Evolutionary conservation across 2,888 invertebrate genomes (phyloP).

Genomic region (Diachrysia chrysitis): DNA sequence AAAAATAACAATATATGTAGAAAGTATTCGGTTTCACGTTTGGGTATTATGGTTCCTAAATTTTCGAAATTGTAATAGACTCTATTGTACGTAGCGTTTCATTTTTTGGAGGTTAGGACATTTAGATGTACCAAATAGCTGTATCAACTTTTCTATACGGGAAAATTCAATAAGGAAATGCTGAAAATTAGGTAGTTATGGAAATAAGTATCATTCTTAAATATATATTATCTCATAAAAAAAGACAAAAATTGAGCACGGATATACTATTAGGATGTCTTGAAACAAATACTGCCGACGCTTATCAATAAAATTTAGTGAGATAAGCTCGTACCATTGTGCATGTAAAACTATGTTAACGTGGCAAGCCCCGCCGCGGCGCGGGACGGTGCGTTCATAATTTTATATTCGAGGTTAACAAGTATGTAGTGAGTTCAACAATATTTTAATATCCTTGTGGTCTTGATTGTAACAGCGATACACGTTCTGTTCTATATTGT

Average conservation of each 20-base stretch:
- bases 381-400: constrained; percentile 71
- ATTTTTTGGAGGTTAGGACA: constrained; percentile 86
- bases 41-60: constrained; percentile 90
- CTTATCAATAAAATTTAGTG: constrained; percentile 79
- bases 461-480: constrained; percentile 88
- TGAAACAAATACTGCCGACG: constrained; percentile 85
- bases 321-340: constrained; percentile 72
- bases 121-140: constrained; percentile 88
- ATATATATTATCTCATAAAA: constrained; percentile 75
- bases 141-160: constrained; percentile 88
- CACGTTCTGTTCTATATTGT: constrained; percentile 80
- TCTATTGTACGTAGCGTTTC: constrained; percentile 88
- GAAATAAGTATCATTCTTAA: constrained; percentile 85
- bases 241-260: constrained; percentile 85
- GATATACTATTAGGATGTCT: constrained; percentile 86
- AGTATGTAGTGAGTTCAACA: constrained; percentile 73
- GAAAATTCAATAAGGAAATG: constrained; percentile 83
- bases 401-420: constrained; percentile 78
- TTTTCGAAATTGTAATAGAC: constrained; percentile 89
- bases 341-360: constrained; percentile 60
- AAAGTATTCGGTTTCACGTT: constrained; percentile 87
- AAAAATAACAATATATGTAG: constrained; percentile 82
- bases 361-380: constrained; percentile 47
- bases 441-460: constrained; percentile 88
- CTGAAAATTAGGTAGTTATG: constrained; percentile 85